phyloP scores from a whole-genome alignment of 2,113 vertebrate species.

The Symphodus melops region DNA sequence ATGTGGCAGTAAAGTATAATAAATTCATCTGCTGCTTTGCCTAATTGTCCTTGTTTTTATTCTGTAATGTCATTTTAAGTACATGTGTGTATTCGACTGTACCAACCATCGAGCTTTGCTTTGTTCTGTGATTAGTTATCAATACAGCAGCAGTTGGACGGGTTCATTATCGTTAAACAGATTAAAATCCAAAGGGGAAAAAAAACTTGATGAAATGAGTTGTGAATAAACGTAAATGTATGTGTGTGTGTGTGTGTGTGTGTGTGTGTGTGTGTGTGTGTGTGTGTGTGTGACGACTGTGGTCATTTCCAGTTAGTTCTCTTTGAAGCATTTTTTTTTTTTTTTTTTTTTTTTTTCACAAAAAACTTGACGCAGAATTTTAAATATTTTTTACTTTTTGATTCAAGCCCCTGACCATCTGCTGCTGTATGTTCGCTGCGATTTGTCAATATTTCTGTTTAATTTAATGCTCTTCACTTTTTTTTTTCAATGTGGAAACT shows the following conservation, averaged over 20 bases:
- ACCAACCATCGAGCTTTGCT: slow-evolving; percentile 51
- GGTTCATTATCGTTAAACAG: not conserved
- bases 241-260: too few relatives aligned
- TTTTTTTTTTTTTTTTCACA: too few relatives aligned
- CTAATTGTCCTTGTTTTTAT: slow-evolving; percentile 17
- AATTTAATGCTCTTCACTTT: slow-evolving; percentile 38
- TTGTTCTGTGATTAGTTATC: slow-evolving; percentile 26
- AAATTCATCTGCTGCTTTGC: slow-evolving; percentile 55
- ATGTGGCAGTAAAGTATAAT: not conserved
- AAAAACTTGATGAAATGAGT: not conserved
- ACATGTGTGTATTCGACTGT: slow-evolving; percentile 28
- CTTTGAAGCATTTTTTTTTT: too few relatives aligned
- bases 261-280: too few relatives aligned
- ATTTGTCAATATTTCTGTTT: slow-evolving; percentile 54
- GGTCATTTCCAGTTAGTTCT: not conserved
- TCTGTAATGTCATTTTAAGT: slow-evolving; percentile 41
- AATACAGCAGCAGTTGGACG: slow-evolving; percentile 58
- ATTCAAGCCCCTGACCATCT: slow-evolving; percentile 10
- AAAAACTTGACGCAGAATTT: not conserved
- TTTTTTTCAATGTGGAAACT: slow-evolving; percentile 21
- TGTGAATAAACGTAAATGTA: too few relatives aligned
- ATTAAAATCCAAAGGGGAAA: not conserved
- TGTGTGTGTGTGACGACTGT: too few relatives aligned
- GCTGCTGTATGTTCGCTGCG: slow-evolving; percentile 58
- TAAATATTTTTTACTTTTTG: slow-evolving; percentile 4